phyloP scores from a whole-genome alignment of 1,140 invertebrate genomes.

The Aplysia californica region DNA sequence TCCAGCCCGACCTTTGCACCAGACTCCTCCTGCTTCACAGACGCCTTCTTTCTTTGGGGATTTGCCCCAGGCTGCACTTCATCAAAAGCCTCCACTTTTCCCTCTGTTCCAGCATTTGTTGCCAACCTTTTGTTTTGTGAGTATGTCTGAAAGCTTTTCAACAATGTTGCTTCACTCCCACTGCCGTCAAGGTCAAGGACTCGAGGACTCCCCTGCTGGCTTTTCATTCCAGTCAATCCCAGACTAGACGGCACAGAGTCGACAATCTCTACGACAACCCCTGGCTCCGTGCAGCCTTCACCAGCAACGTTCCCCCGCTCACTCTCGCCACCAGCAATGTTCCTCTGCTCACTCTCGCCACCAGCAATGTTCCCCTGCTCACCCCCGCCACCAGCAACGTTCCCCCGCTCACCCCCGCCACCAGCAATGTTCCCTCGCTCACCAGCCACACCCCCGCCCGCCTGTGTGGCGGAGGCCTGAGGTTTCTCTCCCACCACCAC shows the following conservation, averaged over 20 bases:
- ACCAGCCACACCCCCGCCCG: too few species aligned
- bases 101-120: too few species aligned
- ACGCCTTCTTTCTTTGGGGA: too few species aligned
- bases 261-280: slow-evolving; percentile 57
- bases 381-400: background rate
- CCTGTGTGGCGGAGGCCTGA: background rate
- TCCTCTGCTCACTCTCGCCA: background rate
- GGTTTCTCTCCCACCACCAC: background rate
- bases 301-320: background rate
- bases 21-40: too few species aligned
- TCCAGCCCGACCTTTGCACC: too few species aligned
- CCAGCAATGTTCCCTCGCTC: too few species aligned
- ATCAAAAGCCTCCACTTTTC: too few species aligned
- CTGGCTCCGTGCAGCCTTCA: slow-evolving; percentile 16
- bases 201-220: slow-evolving; percentile 54
- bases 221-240: slow-evolving; percentile 49
- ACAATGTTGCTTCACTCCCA: slow-evolving; percentile 7
- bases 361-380: background rate
- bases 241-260: slow-evolving; percentile 27
- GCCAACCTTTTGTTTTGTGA: background rate
- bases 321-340: background rate
- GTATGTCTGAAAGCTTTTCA: background rate
- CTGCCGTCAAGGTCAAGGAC: slow-evolving; percentile 23
- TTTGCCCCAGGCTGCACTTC: too few species aligned
- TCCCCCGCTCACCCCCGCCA: background rate